Percentiles rank a stretch among this genome's conserved stretches.
phyloP scores from a whole-genome alignment of 1,140 invertebrate species.

The Leptinotarsa undecemlineata region DNA sequence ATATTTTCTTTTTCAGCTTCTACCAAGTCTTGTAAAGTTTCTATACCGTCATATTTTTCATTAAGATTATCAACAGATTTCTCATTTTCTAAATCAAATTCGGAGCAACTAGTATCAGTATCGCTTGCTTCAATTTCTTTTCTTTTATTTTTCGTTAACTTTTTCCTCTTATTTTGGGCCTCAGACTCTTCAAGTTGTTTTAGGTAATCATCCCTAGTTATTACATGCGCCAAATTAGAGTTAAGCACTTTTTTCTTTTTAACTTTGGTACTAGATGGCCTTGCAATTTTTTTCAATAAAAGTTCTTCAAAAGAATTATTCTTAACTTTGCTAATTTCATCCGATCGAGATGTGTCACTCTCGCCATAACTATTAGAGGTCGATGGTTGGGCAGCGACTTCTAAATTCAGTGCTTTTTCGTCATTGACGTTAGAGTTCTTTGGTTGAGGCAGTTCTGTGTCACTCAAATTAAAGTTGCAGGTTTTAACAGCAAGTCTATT shows the following conservation, averaged over 20 bases:
- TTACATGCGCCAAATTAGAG: neutral
- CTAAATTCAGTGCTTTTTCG: too few species aligned
- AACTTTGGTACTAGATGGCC: neutral
- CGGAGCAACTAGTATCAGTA: neutral
- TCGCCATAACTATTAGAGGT: neutral
- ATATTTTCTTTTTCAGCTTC: neutral
- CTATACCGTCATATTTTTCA: neutral
- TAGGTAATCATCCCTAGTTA: slow-evolving; percentile 4
- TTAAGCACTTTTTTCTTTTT: neutral
- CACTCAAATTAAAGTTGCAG: neutral
- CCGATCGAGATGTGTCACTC: neutral
- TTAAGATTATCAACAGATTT: neutral
- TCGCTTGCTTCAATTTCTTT: neutral
- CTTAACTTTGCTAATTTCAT: neutral
- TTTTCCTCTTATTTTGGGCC: slow-evolving; percentile 1
- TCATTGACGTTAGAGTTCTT: too few species aligned
- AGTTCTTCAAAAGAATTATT: neutral
- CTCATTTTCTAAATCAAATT: neutral
- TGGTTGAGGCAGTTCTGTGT: slow-evolving; percentile 1
- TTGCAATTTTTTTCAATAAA: slow-evolving; percentile 3
- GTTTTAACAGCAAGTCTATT: neutral
- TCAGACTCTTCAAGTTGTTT: slow-evolving; percentile 5
- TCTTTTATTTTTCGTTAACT: neutral
- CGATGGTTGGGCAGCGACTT: neutral
- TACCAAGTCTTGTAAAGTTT: neutral